phyloP scores from a whole-genome alignment of 37 sponge, comb jelly and placozoan species.

The Chondrosia reniformis region DNA sequence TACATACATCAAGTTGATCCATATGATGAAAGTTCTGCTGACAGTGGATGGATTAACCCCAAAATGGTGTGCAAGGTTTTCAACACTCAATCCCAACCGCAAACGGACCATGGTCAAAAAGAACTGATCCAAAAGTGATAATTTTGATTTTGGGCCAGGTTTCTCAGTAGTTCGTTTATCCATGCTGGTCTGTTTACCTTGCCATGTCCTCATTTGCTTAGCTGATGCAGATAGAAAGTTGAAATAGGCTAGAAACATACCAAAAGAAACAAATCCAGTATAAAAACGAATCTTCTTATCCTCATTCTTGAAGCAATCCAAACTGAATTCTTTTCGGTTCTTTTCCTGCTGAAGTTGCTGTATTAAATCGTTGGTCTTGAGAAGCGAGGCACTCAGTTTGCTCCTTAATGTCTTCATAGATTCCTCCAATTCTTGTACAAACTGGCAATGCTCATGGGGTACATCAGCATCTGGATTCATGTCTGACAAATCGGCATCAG shows the following conservation, averaged over 20 bases:
- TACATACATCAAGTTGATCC: constrained; percentile 42
- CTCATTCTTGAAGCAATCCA: not conserved
- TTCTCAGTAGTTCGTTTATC: not conserved
- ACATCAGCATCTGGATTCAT: not conserved
- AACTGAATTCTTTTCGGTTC: not conserved
- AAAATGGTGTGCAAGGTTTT: not conserved
- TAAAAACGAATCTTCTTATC: not conserved
- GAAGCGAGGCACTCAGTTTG: not conserved
- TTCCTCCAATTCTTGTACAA: not conserved
- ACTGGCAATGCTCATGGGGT: constrained; percentile 4
- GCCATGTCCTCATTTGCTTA: constrained; percentile 13
- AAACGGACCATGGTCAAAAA: constrained; percentile 4
- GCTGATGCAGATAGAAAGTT: not conserved
- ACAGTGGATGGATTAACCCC: not conserved
- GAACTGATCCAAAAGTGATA: not conserved
- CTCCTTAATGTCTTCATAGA: not conserved
- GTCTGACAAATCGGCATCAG: not conserved
- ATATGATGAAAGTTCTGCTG: constrained; percentile 16
- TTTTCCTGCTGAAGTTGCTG: not conserved
- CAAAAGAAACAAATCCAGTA: constrained; percentile 12
- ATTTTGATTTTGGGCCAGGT: not conserved
- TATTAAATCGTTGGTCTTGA: not conserved
- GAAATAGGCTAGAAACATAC: not conserved
- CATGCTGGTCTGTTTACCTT: constrained; percentile 1
- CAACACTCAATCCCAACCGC: constrained; percentile 8